These are phyloP conservation scores for Leptothorax acervorum DNA, from an alignment of 2,888 invertebrate species.

Conservation along the genomic window DNA sequence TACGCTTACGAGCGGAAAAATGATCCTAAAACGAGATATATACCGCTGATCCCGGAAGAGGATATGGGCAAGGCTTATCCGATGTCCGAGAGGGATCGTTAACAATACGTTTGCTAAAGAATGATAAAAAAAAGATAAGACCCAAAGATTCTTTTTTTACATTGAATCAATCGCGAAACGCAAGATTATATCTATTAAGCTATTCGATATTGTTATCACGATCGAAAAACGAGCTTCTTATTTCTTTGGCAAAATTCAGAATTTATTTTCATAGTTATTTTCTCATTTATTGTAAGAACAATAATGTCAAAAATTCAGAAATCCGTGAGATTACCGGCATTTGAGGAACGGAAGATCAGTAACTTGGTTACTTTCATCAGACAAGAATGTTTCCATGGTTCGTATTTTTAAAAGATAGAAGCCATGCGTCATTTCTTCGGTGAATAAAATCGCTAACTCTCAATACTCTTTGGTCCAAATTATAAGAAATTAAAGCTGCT, in stretches of 20 bases:
- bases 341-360: not conserved
- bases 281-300: not conserved
- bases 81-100: constrained; percentile 76
- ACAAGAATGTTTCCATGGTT: not conserved
- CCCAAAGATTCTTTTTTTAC: not conserved
- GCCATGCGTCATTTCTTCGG: not conserved
- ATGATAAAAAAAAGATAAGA: not conserved
- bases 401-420: not conserved
- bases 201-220: not conserved
- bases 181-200: not conserved
- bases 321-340: not conserved
- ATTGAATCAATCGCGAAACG: not conserved
- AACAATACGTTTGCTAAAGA: constrained; percentile 41
- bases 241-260: not conserved
- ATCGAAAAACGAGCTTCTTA: not conserved
- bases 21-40: constrained; percentile 83
- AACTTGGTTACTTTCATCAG: constrained; percentile 1
- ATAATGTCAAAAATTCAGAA: not conserved
- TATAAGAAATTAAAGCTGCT: not conserved
- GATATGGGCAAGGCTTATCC: constrained; percentile 76
- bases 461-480: not conserved
- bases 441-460: not conserved
- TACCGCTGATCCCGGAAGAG: constrained; percentile 82
- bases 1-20: constrained; percentile 83
- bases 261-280: constrained; percentile 2